Evolutionary conservation across 2,888 invertebrate genomes (phyloP), one percentile per base, ranked within the genome.

Genomic region (Platycheirus rosarum): DNA sequence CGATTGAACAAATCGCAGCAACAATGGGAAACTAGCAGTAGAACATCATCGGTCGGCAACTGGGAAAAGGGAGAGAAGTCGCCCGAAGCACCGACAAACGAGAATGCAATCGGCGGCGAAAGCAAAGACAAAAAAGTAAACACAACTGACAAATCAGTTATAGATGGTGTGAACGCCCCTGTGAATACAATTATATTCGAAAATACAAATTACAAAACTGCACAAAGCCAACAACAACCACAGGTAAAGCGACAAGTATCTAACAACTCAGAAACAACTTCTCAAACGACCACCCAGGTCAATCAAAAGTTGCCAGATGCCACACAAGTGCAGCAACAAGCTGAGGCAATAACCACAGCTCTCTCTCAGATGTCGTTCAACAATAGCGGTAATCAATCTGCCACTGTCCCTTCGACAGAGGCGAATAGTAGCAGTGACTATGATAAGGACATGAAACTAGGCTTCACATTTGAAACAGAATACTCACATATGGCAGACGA

Each of bases 181-280:
- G 95, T 96, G 16, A 95, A 96, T 88, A 97, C 97, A 0, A 95
- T 97, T 63, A 97, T 97, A 85, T 97, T 97, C 88, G 97, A 97
- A 88, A 97, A 97, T 89, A 97, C 97, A 1, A 97, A 97, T 89
- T 97, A 95, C 89, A 96, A 96, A 89, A 93, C 94, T 84, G 94
- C 86, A 57, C 87, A 87, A 80, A 66, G 35, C 23, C 94, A 14
- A 44, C 94, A 93, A 68, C 92, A 90, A 78, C 91, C 91, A 65
- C 78, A 69, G 40, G 87, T 91, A 13, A 92, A 91, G 62, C 87
- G 88, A 0, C 91, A 91, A 68, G 92, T 91, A 86, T 90, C 91
- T 2, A 86, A 85, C 53, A 85, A 85, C 63, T 78, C 76, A 8
- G 84, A 84, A 20, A 75, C 84, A 5, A 53, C 68, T n/a, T 65